Evolutionary conservation across 1,140 invertebrate species (phyloP).

Genomic region (Papilio polyxenes): DNA sequence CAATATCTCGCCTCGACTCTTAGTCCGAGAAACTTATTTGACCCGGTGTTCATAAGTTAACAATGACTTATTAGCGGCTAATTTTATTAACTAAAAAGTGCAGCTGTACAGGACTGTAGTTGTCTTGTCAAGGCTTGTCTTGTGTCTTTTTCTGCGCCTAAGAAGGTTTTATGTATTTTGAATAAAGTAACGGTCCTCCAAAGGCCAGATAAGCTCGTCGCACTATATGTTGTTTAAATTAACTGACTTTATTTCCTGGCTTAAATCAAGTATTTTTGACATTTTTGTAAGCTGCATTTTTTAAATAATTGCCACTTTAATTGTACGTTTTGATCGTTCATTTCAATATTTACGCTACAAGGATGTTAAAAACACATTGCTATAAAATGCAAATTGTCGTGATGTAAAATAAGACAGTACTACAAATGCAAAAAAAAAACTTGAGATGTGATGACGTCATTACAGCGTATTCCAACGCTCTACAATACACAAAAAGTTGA

Average conservation of each 20-base stretch:
- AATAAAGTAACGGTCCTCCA: neutral
- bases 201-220: neutral
- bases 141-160: neutral
- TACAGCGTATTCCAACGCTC: too few relatives aligned
- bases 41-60: neutral
- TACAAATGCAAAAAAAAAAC: neutral
- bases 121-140: neutral
- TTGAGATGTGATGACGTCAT: too few relatives aligned
- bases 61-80: too few relatives aligned
- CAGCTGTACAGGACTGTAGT: too few relatives aligned
- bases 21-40: neutral
- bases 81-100: too few relatives aligned
- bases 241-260: conserved; percentile 1
- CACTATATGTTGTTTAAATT: neutral
- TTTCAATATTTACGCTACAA: neutral
- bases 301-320: neutral
- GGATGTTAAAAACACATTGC: neutral
- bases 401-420: neutral
- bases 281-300: conserved; percentile 20
- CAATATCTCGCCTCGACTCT: neutral
- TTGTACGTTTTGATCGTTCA: conserved; percentile 18
- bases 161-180: neutral
- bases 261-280: conserved; percentile 20
- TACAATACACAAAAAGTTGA: too few relatives aligned
- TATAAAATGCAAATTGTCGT: neutral